These are phyloP conservation scores for Heliconius congener DNA, from an alignment of 1,140 invertebrate species.

Conservation along the genomic window DNA sequence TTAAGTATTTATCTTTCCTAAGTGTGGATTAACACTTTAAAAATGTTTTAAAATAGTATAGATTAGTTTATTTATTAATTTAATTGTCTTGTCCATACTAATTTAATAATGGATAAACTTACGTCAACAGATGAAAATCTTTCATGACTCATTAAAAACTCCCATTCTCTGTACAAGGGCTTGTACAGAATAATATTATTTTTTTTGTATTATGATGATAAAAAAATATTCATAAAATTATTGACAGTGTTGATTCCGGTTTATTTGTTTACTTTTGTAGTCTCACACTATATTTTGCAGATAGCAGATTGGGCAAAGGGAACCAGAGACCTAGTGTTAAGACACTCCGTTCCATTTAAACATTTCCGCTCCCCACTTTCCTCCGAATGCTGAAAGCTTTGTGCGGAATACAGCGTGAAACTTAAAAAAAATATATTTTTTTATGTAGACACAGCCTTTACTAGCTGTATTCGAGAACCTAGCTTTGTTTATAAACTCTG, in stretches of 20 bases:
- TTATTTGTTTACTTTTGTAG: too few species aligned
- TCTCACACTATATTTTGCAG: too few species aligned
- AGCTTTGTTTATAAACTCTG: constrained; percentile 45
- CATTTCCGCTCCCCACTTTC: too few species aligned
- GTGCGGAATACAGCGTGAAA: background rate
- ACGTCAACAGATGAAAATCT: constrained; percentile 54
- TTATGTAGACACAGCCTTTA: background rate
- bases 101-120: constrained; percentile 49
- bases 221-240: too few species aligned
- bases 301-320: too few species aligned
- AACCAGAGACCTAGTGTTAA: too few species aligned
- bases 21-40: too few species aligned
- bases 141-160: constrained; percentile 61
- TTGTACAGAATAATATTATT: background rate
- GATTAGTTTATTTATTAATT: background rate
- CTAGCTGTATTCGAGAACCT: constrained; percentile 39
- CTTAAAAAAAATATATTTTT: background rate
- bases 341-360: too few species aligned
- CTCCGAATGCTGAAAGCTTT: too few species aligned
- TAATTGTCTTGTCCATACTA: constrained; percentile 34
- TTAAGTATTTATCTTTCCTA: too few species aligned
- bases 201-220: background rate
- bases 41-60: too few species aligned
- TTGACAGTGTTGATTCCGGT: too few species aligned
- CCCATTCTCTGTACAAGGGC: constrained; percentile 22